A percentile compares a stretch with the other conserved stretches of the same genome.
These are phyloP conservation scores for Picathartes gymnocephalus DNA, from an alignment of 2,113 vertebrate genomes.

Conservation along the genomic window DNA sequence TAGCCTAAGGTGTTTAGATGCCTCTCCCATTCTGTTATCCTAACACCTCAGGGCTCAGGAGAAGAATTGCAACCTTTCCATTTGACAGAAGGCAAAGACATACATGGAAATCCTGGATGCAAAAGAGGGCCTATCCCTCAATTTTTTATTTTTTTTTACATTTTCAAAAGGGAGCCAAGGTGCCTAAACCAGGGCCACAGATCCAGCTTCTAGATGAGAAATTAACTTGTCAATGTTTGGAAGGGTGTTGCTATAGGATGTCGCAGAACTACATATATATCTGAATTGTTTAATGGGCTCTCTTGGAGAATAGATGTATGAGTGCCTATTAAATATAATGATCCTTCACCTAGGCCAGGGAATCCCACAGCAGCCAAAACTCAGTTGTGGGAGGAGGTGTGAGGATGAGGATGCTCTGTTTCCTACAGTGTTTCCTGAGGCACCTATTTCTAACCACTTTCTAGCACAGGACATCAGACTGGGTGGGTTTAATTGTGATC, in stretches of 20 bases:
- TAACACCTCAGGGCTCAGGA: accelerated
- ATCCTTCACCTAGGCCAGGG: not conserved
- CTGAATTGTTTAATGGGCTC: not conserved
- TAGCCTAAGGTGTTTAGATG: not conserved
- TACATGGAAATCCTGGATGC: not conserved
- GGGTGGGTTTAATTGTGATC: not conserved
- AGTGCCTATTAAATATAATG: accelerated
- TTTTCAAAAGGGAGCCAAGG: not conserved
- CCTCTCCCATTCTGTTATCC: not conserved
- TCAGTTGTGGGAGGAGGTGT: not conserved
- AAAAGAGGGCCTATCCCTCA: not conserved
- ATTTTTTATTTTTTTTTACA: not conserved
- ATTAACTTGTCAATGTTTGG: not conserved
- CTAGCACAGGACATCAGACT: not conserved
- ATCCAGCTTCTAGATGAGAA: not conserved
- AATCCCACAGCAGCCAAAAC: not conserved
- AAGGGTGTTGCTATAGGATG: not conserved
- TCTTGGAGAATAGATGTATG: not conserved
- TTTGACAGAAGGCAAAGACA: not conserved
- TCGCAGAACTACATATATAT: not conserved
- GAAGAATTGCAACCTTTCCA: not conserved
- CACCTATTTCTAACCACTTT: not conserved
- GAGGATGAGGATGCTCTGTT: not conserved
- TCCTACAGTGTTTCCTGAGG: not conserved
- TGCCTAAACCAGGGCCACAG: not conserved